Evolutionary conservation across 2,797 vertebrate species (phyloP).

Genomic region (Dermochelys coriacea): DNA sequence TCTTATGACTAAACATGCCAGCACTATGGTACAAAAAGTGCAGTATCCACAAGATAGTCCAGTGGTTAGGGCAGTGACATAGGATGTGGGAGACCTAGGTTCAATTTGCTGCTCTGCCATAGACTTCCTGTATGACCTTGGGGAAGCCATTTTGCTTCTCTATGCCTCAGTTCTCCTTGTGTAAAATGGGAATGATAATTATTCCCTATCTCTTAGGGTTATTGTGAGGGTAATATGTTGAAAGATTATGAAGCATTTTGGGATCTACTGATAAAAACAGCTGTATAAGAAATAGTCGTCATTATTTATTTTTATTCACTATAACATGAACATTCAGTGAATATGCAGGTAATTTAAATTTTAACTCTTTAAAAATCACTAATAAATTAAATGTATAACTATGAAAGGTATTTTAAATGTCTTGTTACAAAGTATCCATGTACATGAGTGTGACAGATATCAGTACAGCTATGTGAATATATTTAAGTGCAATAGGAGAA

Average conservation of each 20-base stretch:
- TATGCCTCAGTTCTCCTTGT: background rate
- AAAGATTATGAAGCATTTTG: background rate
- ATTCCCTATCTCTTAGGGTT: background rate
- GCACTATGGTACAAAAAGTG: background rate
- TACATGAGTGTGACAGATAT: background rate
- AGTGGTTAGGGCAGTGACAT: background rate
- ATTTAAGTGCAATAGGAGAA: background rate
- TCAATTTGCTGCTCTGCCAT: background rate
- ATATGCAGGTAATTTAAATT: background rate
- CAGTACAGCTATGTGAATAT: background rate
- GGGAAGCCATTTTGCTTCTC: background rate
- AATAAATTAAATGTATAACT: background rate
- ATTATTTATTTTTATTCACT: background rate
- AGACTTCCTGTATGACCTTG: background rate
- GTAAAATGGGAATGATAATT: background rate
- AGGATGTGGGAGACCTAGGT: background rate
- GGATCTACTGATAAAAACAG: background rate
- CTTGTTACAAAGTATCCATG: background rate
- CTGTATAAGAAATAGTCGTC: background rate
- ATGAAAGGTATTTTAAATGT: background rate
- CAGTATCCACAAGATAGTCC: background rate
- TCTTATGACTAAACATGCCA: background rate
- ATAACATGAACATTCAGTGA: background rate
- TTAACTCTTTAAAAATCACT: background rate
- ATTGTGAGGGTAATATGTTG: background rate